Conservation (phyloP, 1,140 invertebrate genomes). For the Acyrthosiphon pisum region DNA sequence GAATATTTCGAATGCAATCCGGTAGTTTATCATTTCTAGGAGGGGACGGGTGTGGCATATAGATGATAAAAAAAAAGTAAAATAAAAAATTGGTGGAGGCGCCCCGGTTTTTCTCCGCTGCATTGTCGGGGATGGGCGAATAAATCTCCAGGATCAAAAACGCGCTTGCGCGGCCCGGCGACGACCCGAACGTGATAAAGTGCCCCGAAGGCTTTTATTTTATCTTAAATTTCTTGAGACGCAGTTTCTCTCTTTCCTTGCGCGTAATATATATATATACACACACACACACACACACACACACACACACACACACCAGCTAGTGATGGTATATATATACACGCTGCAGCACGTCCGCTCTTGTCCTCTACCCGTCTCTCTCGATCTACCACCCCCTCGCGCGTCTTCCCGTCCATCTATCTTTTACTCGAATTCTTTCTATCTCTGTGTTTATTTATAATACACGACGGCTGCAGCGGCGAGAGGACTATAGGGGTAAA, state of each 20-base stretch:
- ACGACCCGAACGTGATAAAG: conserved; percentile 54
- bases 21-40: conserved; percentile 51
- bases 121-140: conserved; percentile 28
- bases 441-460: conserved; percentile 39
- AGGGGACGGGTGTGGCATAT: not conserved
- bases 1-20: conserved; percentile 55
- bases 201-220: conserved; percentile 55
- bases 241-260: conserved; percentile 15
- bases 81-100: conserved; percentile 42
- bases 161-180: conserved; percentile 41
- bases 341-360: not conserved
- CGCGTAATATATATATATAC: not conserved
- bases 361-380: not conserved
- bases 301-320: not conserved
- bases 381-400: not conserved
- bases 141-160: conserved; percentile 54
- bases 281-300: not conserved
- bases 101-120: conserved; percentile 42
- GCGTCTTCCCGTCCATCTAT: not conserved
- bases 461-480: not conserved
- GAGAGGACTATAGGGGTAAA: not conserved
- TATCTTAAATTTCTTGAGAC: conserved; percentile 56
- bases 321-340: not conserved
- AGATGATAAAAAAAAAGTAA: conserved; percentile 42
- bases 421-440: conserved; percentile 34